Evolutionary conservation across 2,797 vertebrate species (phyloP), one percentile per base, ranked within the genome.

Genomic region (Nyctibius grandis): DNA sequence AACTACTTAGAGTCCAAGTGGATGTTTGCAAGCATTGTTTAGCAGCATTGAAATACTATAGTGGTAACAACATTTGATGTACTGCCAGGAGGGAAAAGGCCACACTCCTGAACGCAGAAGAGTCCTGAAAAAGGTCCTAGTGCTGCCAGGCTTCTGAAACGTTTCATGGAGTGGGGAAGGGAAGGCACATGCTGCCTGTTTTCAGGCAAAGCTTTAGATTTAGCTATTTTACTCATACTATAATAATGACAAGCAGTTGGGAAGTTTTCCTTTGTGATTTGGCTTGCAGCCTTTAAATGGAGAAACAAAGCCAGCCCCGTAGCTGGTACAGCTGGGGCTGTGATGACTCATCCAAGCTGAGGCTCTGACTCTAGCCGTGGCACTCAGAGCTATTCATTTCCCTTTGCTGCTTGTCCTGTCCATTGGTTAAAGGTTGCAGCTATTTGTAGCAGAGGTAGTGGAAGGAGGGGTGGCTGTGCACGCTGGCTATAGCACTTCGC

Each of bases 301-400:
- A 89, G 68, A 47, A 76, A 85, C 69, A 86, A 86, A 78, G 90
- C 53, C 45, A 88, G 73, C 8, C 12, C 76, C 3, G 6, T 47
- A 57, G 73, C 82, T 93, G 79, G 73, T 96, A 60, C 76, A 88
- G 83, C 91, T 83, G 89, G 44, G n/a, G 33, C 72, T 70, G 38
- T 61, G 77, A 93, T 97, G 95, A 93, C 88, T 94, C 90, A 90
- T 60, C 15, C 2, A 0, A 51, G 76, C 73, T 29, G 15, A 61
- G 38, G 45, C 65, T 89, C 79, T 77, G 53, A 38, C 79, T 76
- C 59, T 59, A 7, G 25, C 68, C 2, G 1, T 74, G 68, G 21
- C 89, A 64, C 67, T 85, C 28, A 19, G 47, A 56, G 38, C 75
- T 87, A 80, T 83, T 95, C 82, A 83, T 94, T 96, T 83, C 85